Evolutionary conservation across 2,888 invertebrate genomes (phyloP).

Genomic region (Lasioglossum villosulum): DNA sequence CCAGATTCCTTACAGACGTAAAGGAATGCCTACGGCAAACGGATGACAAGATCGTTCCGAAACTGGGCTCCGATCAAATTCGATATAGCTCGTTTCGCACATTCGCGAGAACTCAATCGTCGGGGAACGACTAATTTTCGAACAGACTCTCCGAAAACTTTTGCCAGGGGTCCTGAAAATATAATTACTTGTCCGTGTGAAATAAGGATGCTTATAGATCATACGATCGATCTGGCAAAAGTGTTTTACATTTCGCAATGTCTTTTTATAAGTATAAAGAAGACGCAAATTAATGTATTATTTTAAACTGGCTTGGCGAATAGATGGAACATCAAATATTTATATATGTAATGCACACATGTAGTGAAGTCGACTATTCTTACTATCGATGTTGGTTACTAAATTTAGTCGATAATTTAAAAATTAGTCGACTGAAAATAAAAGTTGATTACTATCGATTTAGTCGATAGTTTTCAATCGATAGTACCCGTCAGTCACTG

Average conservation of each 20-base stretch:
- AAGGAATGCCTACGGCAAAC: constrained; percentile 6
- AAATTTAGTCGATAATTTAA: too few species aligned
- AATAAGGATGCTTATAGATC: not conserved
- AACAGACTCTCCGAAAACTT: constrained; percentile 13
- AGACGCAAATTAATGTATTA: not conserved
- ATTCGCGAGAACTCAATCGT: too few species aligned
- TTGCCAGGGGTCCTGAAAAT: constrained; percentile 1
- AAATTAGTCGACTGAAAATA: too few species aligned
- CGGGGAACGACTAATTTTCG: constrained; percentile 2
- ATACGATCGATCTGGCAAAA: not conserved
- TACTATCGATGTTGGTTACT: too few species aligned
- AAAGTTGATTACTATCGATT: too few species aligned
- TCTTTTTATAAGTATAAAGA: not conserved
- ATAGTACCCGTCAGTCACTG: too few species aligned
- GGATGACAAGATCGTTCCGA: constrained; percentile 18
- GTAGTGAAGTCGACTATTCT: too few species aligned
- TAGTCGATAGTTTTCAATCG: too few species aligned
- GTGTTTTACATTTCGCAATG: not conserved
- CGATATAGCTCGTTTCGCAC: not conserved
- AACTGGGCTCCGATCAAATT: not conserved
- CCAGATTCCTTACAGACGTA: not conserved
- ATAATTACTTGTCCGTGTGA: not conserved
- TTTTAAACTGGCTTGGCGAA: not conserved
- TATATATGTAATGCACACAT: too few species aligned
- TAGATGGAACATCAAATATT: not conserved